These are phyloP conservation scores for Cataglyphis livida DNA, from an alignment of 2,888 invertebrate species.

Conservation along the genomic window DNA sequence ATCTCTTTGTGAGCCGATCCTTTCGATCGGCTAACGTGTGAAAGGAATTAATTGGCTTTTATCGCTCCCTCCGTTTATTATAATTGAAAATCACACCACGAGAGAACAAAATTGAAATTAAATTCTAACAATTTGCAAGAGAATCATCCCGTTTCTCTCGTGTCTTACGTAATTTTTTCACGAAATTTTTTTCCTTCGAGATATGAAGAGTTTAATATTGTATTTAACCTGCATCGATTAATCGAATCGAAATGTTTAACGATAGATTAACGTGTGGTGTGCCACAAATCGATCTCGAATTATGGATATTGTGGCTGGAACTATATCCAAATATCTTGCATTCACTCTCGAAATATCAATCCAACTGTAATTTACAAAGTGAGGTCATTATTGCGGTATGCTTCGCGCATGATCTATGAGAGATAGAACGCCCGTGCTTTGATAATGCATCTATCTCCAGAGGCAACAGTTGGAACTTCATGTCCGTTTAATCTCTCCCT, in stretches of 20 bases:
- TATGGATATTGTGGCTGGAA: constrained; percentile 21
- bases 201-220: not conserved
- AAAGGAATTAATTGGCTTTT: not conserved
- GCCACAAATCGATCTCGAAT: constrained; percentile 22
- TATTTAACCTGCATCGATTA: constrained; percentile 1
- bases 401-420: constrained; percentile 35
- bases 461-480: constrained; percentile 58
- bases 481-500: constrained; percentile 52
- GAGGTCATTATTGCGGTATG: constrained; percentile 48
- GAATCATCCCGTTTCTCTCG: not conserved
- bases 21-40: constrained; percentile 13
- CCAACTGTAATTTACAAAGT: constrained; percentile 51
- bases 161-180: not conserved
- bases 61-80: not conserved
- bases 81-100: not conserved
- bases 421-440: constrained; percentile 35
- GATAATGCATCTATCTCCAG: constrained; percentile 56
- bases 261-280: not conserved
- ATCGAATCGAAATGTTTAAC: not conserved
- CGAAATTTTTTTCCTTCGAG: not conserved
- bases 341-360: constrained; percentile 34
- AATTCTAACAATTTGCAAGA: not conserved
- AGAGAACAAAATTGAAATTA: not conserved
- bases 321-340: constrained; percentile 44
- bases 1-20: constrained; percentile 15